Evolutionary conservation across 2,797 vertebrate species (phyloP), one percentile per base, ranked within the genome.

Genomic region (Lacerta bilineata): DNA sequence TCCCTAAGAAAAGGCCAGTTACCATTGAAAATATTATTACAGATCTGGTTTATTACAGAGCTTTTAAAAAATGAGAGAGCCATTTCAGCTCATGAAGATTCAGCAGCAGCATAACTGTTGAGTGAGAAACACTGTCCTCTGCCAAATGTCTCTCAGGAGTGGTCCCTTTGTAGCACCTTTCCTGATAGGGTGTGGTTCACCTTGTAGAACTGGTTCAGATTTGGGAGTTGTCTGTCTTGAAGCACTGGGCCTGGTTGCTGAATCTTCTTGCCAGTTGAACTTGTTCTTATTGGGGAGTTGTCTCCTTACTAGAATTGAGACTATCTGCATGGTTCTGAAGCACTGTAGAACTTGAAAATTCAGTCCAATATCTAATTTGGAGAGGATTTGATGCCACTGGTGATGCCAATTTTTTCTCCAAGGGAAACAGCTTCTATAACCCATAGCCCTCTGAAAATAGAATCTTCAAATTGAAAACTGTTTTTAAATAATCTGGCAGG

Each of bases 141-240:
- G 0, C 83, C 84, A 86, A 82, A 43, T 84, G 71, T 91, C 86
- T 90, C 83, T 46, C 66, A 90, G 95, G 95, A 95, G 95, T 82
- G 94, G 89, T 87, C 90, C 66, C n/a, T 92, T 93, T 91, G 80
- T 86, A 86, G 77, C 80, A 81, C 93, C 75, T 84, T 88, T 86
- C 84, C 92, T 90, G 89, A 92, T 92, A 27, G 90, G 93, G 95
- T 92, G 94, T 36, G 15, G 94, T 89, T 93, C 86, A 86, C 76
- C 93, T 94, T 90, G 95, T 91, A 92, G 86, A 95, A 95, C 95
- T 89, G 91, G 94, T 95, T 95, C 88, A 88, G 78, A 27, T 87
- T 92, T 89, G 92, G 93, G 93, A 95, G 94, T 0, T 7, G 83
- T 0, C 1, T 41, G 84, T 83, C 93, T 93, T 55, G 36, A 36